Base-by-base conservation (phyloP, 2,888 invertebrate species). In the Criorhina ranunculi region DNA sequence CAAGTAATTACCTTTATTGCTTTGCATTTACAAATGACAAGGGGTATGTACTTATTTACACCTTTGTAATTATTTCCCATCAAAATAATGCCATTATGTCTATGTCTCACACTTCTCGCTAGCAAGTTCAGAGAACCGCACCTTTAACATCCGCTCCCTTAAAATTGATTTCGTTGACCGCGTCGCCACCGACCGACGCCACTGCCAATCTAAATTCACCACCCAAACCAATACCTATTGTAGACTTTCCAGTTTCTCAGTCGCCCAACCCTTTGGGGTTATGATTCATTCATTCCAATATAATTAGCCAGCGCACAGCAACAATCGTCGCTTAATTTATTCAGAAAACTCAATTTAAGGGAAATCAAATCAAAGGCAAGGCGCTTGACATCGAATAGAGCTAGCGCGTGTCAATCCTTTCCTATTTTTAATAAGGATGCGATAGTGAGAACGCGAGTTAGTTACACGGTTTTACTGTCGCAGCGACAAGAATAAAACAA, bases 311-410 rank as follows among this genome's bases (percentile, higher is more conserved):
- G 37, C 46, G 42, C 73, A 57, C 57, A 78, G 78, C 83, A 73
- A 83, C 78, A 78, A 67, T 78, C 72, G n/a, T 67, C 24, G 37
- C 40, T 70, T 64, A 69, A 75, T 73, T 49, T 78, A 78, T 78
- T 69, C 73, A 2, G 2, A 44, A 55, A 53, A 73, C 51, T 73
- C 73, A 42, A 62, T 78, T 78, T 42, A 49, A 59, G 60, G 57
- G 57, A 78, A 83, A 83, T 83, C 78, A 83, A 83, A 83, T 83
- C 83, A 83, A 69, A 83, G 73, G 83, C 67, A 83, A 78, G 78
- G 62, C 83, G 73, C 69, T 73, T 69, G 70, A 49, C 37, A 64
- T 24, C 62, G 11, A 51, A 62, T 24, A 46, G n/a, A 7, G 7
- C 31, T 11, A 33, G 40, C 76, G 53, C 67, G 67, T 77, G 76